These are phyloP conservation scores for Drosophila rhopaloa DNA, from an alignment of 1,140 invertebrate genomes.

Conservation along the genomic window DNA sequence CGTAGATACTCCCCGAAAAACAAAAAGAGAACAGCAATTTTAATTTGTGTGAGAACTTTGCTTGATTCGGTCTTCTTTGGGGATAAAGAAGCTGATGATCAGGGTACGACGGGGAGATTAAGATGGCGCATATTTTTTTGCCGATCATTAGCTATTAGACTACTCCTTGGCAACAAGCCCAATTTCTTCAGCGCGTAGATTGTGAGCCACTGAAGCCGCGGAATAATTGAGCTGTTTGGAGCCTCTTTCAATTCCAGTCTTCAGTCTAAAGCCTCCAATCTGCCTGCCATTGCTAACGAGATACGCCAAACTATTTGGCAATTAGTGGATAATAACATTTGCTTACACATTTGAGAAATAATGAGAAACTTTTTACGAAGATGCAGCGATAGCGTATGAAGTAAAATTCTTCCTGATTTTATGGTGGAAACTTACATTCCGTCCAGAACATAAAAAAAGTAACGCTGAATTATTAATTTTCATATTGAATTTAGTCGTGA, in stretches of 20 bases:
- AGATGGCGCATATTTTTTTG: conserved; percentile 69
- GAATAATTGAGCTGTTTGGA: conserved; percentile 47
- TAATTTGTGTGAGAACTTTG: conserved; percentile 78
- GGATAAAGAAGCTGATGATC: conserved; percentile 9
- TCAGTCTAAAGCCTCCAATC: conserved; percentile 13
- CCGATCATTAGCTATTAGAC: conserved; percentile 73
- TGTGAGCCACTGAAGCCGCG: conserved; percentile 14
- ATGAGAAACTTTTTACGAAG: conserved; percentile 11
- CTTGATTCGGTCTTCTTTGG: conserved; percentile 23
- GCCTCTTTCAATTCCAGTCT: conserved; percentile 19
- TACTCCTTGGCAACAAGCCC: conserved; percentile 58
- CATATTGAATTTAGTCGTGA: neutral
- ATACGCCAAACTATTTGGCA: conserved; percentile 53
- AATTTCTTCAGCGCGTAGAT: conserved; percentile 8
- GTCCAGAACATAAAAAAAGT: neutral
- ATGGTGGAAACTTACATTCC: neutral
- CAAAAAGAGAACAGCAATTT: conserved; percentile 40
- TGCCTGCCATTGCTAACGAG: conserved; percentile 38
- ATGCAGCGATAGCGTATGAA: neutral
- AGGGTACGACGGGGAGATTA: conserved; percentile 56
- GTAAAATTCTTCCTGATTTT: neutral
- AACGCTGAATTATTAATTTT: neutral
- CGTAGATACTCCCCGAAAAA: conserved; percentile 20
- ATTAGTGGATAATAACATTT: conserved; percentile 48
- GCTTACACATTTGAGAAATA: conserved; percentile 30